A percentile compares a stretch with the other conserved stretches of the same genome.
phyloP scores from a whole-genome alignment of 1,140 invertebrate genomes.

The Doryteuthis pealeii region DNA sequence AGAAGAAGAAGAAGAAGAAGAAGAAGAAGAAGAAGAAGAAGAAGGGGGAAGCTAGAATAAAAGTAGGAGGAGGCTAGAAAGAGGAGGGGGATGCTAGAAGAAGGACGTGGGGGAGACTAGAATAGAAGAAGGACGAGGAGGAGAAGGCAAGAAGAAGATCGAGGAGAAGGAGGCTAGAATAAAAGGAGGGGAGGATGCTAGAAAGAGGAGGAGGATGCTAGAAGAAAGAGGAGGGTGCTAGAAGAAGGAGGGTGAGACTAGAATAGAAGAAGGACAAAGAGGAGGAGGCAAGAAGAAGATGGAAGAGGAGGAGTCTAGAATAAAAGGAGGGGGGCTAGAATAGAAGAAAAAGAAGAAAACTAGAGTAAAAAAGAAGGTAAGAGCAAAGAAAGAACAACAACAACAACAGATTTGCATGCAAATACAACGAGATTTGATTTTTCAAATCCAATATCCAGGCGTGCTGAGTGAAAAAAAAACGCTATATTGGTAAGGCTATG shows the following conservation, averaged over 20 bases:
- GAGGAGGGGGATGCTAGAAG: no score
- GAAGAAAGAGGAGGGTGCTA: background rate
- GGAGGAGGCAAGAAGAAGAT: background rate
- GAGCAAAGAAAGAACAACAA: no score
- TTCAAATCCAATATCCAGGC: no score
- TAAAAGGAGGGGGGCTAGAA: background rate
- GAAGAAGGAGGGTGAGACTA: background rate
- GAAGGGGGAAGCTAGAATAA: background rate
- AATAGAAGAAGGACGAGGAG: background rate
- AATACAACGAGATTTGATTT: no score
- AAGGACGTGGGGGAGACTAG: no score
- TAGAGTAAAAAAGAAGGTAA: no score
- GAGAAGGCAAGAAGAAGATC: background rate
- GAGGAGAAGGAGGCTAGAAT: background rate
- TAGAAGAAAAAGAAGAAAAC: background rate
- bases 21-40: background rate
- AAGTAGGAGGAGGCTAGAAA: no score
- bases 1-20: background rate
- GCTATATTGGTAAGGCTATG: no score
- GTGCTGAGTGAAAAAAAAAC: no score
- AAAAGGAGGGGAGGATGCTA: no score
- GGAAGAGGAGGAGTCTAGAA: background rate
- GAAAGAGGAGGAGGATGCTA: no score
- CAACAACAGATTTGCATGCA: no score
- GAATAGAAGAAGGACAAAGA: background rate